Evolutionary conservation across 2,113 vertebrate genomes (phyloP), one percentile per base, ranked within the genome.

Genomic region (Antechinus flavipes): DNA sequence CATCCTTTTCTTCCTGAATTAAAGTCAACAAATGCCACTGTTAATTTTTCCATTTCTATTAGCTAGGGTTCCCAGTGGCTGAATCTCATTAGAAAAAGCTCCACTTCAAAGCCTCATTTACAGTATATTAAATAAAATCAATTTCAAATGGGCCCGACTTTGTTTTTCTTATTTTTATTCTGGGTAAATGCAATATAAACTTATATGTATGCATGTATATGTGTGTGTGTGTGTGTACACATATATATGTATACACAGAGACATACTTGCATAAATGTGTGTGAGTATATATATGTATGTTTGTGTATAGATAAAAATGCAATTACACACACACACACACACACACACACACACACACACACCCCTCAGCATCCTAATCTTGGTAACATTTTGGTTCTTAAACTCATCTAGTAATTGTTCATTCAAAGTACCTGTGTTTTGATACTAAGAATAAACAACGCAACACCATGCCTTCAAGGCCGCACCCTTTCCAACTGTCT

Each of bases 341-440:
- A 50, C 50, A 50, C 50, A 50, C 50, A 50, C 50, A 50, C 14
- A 52, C 50, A 91, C 50, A 93, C n/a, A 90, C 95, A 19, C 91
- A 42, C 49, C n/a, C 22, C 42, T 91, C 49, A 42, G 91, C n/a
- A 95, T 49, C 24, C 54, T 30, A 12, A 53, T 46, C 12, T 94
- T 90, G 24, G 35, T 94, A 94, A 93, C 52, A 49, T 27, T 92
- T 91, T 93, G n/a, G 26, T 93, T 96, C 91, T 55, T 96, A 54
- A 89, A 50, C 96, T 94, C 54, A 8, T 93, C 14, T 84, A 42
- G 42, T 84, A 84, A n/a, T 22, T 84, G 27, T 14, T 35, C 27
- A 76, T 42, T 76, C 68, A n/a, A 76, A 84, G 68, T 84, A 19
- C 30, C 53, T 55, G 56, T 61, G 56, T 54, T 90, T 94, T 96